Conservation (phyloP, 2,888 invertebrate species). For the Acanthococcus lagerstroemiae region DNA sequence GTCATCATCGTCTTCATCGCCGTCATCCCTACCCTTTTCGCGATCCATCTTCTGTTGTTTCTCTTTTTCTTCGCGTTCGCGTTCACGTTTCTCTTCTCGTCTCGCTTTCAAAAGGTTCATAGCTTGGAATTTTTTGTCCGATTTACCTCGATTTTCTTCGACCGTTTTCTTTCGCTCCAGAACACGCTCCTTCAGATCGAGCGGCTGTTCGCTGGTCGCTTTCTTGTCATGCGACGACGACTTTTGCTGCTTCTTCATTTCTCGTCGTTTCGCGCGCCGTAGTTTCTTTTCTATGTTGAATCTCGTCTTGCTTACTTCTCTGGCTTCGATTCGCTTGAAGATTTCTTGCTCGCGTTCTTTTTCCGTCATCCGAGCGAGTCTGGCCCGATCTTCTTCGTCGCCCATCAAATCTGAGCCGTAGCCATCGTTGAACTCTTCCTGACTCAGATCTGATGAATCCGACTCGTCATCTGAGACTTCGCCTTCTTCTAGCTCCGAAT, state of each 20-base stretch:
- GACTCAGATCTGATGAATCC: constrained; percentile 54
- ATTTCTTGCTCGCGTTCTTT: constrained; percentile 95
- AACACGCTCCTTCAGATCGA: constrained; percentile 66
- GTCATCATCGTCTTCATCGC: constrained; percentile 37
- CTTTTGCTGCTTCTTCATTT: constrained; percentile 49
- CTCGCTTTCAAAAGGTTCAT: constrained; percentile 86
- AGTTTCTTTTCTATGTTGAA: constrained; percentile 95
- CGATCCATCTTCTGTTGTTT: constrained; percentile 44
- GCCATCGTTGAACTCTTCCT: constrained; percentile 90
- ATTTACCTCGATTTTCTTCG: constrained; percentile 67
- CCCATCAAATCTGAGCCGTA: constrained; percentile 96
- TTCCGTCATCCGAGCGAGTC: constrained; percentile 85
- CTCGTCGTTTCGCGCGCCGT: constrained; percentile 67
- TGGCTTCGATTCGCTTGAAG: constrained; percentile 87
- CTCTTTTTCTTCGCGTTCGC: constrained; percentile 48
- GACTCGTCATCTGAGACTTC: constrained; percentile 73
- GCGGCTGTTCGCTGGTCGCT: constrained; percentile 46
- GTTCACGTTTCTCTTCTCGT: constrained; percentile 76
- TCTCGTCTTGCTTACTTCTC: constrained; percentile 87
- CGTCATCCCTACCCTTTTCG: constrained; percentile 42
- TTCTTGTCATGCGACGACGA: constrained; percentile 44
- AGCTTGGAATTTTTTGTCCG: constrained; percentile 79
- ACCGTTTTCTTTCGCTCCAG: constrained; percentile 83
- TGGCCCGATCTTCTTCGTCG: constrained; percentile 85
- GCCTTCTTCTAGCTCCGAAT: constrained; percentile 44